Evolutionary conservation across 2,888 invertebrate species (phyloP), one percentile per base, ranked within the genome.

Genomic region (Thereva nobilitata): DNA sequence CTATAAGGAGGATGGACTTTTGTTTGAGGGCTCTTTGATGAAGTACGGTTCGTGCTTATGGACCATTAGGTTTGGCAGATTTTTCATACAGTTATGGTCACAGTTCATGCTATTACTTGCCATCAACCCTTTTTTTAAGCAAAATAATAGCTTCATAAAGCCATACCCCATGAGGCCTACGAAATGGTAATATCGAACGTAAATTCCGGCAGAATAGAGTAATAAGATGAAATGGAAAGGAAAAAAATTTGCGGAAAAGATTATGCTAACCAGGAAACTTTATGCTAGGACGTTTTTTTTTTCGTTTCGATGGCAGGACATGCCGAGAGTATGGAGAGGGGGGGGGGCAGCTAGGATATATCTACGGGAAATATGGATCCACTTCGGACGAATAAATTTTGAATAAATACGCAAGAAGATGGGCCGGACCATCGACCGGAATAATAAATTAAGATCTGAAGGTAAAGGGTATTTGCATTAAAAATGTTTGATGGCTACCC

Each of bases 41-140:
- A 47, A 35, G 50, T 5, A 49, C 37, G 61, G 50, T 50, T 61
- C 50, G 50, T 47, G 41, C 50, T 61, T 61, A 61, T 61, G 61
- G 50, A 8, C 61, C 61, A 61, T 61, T 61, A 61, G 50, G 61
- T 61, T 61, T 45, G 61, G 61, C 61, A 61, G 61, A 61, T 61
- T 61, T 61, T 61, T 61, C 61, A 61, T 61, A 35, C 61, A 61
- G 61, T 61, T 61, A 61, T 40, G 61, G 50, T 61, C 50, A 61
- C 41, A 61, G 61, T 61, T 61, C 61, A 37, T 37, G 50, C 40
- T 41, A 61, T 61, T 61, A 61, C 41, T 23, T 50, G 7, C 53
- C 50, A 40, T 41, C 61, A 61, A 61, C 61, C 61, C 61, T 61
- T 61, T 23, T 23, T 61, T 61, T 50, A 50, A 23, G 50, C 3